A percentile compares a stretch with the other conserved stretches of the same genome.
Evolutionary conservation across 2,797 vertebrate species (phyloP).

Genomic region (Labroides dimidiatus): DNA sequence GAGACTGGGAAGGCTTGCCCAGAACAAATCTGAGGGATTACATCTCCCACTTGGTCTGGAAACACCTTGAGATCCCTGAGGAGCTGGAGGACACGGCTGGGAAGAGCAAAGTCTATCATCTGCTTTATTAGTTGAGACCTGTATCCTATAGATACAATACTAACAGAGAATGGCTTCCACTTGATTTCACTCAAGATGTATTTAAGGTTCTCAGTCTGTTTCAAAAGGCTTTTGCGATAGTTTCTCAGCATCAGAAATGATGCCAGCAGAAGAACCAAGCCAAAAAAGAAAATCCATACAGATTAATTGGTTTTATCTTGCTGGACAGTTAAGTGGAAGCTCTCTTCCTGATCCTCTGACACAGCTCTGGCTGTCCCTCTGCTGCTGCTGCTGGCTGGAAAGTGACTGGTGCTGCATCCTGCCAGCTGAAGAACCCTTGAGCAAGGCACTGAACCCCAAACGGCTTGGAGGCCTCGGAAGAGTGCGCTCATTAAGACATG

Average conservation of each 20-base stretch:
- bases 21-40: constrained; percentile 27
- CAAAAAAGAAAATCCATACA: not conserved
- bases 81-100: constrained; percentile 6
- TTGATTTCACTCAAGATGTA: too few relatives aligned
- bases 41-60: constrained; percentile 21
- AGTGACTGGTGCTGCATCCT: constrained; percentile 20
- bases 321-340: not conserved
- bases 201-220: not conserved
- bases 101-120: not conserved
- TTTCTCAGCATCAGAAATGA: constrained; percentile 1
- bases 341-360: constrained; percentile 13
- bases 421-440: constrained; percentile 40
- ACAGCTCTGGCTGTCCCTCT: not conserved
- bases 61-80: constrained; percentile 9
- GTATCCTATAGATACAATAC: not conserved
- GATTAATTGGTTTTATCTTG: not conserved
- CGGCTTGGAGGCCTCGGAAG: constrained; percentile 18
- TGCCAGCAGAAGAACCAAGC: not conserved
- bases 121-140: not conserved
- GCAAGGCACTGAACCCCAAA: constrained; percentile 32
- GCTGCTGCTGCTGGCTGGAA: constrained; percentile 6
- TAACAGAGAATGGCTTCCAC: not conserved
- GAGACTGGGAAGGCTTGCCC: not conserved
- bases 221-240: not conserved
- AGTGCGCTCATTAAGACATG: constrained; percentile 56